These are phyloP conservation scores for Cygnus olor DNA, from an alignment of 2,797 vertebrate genomes.

Conservation along the genomic window DNA sequence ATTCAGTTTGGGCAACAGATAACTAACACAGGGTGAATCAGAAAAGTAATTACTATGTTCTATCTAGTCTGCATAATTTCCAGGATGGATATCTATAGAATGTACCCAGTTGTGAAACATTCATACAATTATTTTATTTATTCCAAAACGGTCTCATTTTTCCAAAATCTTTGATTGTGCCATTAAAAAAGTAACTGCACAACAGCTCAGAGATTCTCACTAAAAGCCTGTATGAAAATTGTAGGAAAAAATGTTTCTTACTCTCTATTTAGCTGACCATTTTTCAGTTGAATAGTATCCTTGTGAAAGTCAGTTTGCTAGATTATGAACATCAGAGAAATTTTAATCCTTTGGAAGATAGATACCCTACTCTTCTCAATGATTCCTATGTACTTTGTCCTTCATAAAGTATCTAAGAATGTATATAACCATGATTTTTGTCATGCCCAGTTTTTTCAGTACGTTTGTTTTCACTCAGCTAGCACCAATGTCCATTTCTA, in stretches of 20 bases:
- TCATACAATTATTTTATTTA: background rate
- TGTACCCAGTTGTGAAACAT: background rate
- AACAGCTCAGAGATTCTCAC: background rate
- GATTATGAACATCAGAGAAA: conserved; percentile 13
- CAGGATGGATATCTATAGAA: background rate
- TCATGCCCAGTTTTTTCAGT: conserved; percentile 44
- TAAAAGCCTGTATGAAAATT: background rate
- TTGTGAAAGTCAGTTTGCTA: background rate
- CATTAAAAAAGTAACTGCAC: background rate
- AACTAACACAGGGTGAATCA: background rate
- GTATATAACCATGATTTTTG: conserved; percentile 15
- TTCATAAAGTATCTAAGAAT: conserved; percentile 20
- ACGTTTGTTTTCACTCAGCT: conserved; percentile 65
- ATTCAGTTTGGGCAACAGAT: background rate
- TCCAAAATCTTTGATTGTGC: background rate
- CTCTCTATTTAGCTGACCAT: background rate
- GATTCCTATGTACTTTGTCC: conserved; percentile 48
- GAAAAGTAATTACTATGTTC: background rate
- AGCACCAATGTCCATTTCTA: conserved; percentile 49
- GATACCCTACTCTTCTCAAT: background rate
- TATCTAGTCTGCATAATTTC: background rate
- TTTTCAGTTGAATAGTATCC: background rate
- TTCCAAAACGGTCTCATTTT: background rate
- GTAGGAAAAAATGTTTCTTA: background rate
- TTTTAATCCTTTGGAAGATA: conserved; percentile 7